These are phyloP conservation scores for Scaptomyza parva DNA, from an alignment of 2,888 invertebrate species.

Conservation along the genomic window DNA sequence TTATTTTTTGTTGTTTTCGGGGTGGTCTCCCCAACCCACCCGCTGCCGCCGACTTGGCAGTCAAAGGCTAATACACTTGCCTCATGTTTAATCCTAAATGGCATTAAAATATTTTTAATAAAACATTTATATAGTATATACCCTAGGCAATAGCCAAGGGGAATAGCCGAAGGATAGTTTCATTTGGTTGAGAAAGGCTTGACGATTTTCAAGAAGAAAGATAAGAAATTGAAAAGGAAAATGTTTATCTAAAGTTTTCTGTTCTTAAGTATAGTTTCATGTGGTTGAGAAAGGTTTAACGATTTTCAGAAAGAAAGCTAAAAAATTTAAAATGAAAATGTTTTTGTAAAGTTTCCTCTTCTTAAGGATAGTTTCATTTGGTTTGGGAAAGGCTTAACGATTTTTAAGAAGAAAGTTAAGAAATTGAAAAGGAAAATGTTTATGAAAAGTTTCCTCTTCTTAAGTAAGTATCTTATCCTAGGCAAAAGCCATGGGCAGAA, in stretches of 20 bases:
- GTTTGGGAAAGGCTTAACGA: neutral
- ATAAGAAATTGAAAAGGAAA: neutral
- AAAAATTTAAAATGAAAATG: neutral
- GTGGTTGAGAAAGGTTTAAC: neutral
- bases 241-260: no score
- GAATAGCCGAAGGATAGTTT: neutral
- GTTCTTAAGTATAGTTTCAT: neutral
- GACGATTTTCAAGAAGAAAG: neutral
- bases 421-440: neutral
- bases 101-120: slow-evolving; percentile 80
- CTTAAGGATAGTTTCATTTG: neutral
- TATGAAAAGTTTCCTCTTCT: no score
- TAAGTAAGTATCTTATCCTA: no score
- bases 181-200: neutral
- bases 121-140: slow-evolving; percentile 50
- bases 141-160: slow-evolving; percentile 3
- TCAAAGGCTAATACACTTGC: slow-evolving; percentile 72
- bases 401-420: neutral
- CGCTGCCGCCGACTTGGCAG: neutral
- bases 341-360: no score
- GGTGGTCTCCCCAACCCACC: slow-evolving; percentile 45
- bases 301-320: neutral
- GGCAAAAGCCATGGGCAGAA: no score
- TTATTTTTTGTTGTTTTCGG: no score
- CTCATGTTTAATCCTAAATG: slow-evolving; percentile 77